Evolutionary conservation across 1,140 invertebrate species (phyloP).

Genomic region (Leptonema lineaticorne): DNA sequence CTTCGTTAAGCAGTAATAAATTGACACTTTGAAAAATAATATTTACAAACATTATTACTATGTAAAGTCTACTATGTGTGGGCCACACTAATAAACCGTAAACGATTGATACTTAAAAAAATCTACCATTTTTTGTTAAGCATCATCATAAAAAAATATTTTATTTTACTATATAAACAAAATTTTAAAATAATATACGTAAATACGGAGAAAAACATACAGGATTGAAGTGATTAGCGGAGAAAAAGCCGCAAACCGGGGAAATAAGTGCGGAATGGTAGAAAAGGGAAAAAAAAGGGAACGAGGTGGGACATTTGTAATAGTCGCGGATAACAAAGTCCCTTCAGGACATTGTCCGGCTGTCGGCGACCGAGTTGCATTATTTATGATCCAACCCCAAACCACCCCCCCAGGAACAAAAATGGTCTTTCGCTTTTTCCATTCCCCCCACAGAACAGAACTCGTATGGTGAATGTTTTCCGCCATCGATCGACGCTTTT

Average conservation of each 20-base stretch:
- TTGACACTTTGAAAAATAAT: too few relatives aligned
- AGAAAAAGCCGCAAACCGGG: background rate
- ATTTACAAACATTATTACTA: too few relatives aligned
- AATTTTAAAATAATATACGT: background rate
- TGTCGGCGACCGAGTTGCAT: constrained; percentile 5
- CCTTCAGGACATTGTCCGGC: constrained; percentile 1
- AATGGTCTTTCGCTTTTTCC: background rate
- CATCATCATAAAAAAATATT: too few relatives aligned
- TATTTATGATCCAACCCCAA: constrained; percentile 1
- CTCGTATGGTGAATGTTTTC: too few relatives aligned
- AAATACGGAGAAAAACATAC: too few relatives aligned
- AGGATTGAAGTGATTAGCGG: background rate
- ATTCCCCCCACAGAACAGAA: too few relatives aligned
- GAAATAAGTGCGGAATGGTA: background rate
- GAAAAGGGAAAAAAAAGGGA: background rate
- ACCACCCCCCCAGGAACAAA: background rate
- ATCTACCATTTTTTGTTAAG: too few relatives aligned
- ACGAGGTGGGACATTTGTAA: constrained; percentile 7
- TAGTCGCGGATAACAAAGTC: constrained; percentile 18
- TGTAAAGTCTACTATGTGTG: too few relatives aligned
- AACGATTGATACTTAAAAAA: too few relatives aligned
- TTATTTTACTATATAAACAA: too few relatives aligned
- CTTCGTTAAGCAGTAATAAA: too few relatives aligned
- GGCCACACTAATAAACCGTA: too few relatives aligned
- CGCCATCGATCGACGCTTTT: constrained; percentile 2